These are phyloP conservation scores for Pissodes strobi DNA, from an alignment of 1,140 invertebrate genomes.

Conservation along the genomic window DNA sequence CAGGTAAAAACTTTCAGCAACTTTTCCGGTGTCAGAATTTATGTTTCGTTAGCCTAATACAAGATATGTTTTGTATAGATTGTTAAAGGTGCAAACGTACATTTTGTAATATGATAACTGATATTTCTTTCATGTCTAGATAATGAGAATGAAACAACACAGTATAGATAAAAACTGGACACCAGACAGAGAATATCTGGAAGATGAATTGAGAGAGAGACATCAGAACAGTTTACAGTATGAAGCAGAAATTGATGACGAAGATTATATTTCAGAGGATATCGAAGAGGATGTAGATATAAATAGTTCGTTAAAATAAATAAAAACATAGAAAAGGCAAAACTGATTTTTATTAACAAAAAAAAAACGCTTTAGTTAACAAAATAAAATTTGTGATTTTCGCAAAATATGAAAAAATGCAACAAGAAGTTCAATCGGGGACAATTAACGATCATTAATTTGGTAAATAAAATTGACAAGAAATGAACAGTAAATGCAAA, in stretches of 20 bases:
- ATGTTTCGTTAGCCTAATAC: background rate
- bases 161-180: slow-evolving; percentile 40
- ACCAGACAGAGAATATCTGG: slow-evolving; percentile 42
- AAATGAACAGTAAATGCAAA: too few relatives aligned
- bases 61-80: background rate
- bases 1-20: slow-evolving; percentile 37
- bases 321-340: too few relatives aligned
- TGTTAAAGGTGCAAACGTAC: background rate
- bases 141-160: slow-evolving; percentile 34
- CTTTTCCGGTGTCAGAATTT: slow-evolving; percentile 1
- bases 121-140: slow-evolving; percentile 19
- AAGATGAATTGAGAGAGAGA: slow-evolving; percentile 30
- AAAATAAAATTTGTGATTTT: too few relatives aligned
- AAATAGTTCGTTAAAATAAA: too few relatives aligned
- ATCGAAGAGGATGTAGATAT: slow-evolving; percentile 4
- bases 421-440: too few relatives aligned
- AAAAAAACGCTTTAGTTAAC: too few relatives aligned
- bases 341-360: too few relatives aligned
- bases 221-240: background rate
- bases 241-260: slow-evolving; percentile 21
- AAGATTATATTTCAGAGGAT: slow-evolving; percentile 41
- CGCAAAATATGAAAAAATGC: too few relatives aligned
- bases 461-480: too few relatives aligned
- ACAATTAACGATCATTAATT: too few relatives aligned
- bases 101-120: background rate